Evolutionary conservation across 2,113 vertebrate genomes (phyloP), one percentile per base, ranked within the genome.

Genomic region (Chrysemys picta): DNA sequence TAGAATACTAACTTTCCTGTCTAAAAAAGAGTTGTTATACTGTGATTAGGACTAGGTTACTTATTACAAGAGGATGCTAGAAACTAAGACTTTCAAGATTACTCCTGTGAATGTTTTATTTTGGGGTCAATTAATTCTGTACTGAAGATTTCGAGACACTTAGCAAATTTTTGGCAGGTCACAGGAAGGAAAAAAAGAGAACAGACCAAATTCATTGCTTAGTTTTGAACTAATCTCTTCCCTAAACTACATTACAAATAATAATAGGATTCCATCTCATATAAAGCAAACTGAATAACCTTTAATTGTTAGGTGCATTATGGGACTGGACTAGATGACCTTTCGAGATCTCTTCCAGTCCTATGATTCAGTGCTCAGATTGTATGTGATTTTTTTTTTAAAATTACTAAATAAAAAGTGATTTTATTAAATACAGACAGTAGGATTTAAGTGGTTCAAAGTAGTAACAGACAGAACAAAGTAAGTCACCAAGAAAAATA

Each of bases 221-320:
- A 47, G 45, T n/a, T 53, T 12, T 81, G 14, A 47, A 85, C 54
- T 83, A 86, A 93, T 85, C 72, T 90, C 78, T 81, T 93, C 81
- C 72, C 85, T 53, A 79, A 86, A 84, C 82, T 88, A 21, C 84
- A 50, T 93, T 93, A 85, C 96, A 89, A 84, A n/a, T 82, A 35
- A 10, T 57, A 96, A 95, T 93, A 80, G 80, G 93, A 93, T 97
- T 95, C 84, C 84, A 80, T 56, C 49, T 94, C 86, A 85, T 91
- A 7, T 84, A 91, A 96, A 94, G 16, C 89, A 93, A 93, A 93
- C 87, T 92, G 85, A 54, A 21, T 50, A 75, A 82, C 82, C 62
- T 87, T 92, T 95, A 94, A 94, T 92, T 85, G 72, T 69, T 62
- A 21, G 78, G 13, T 85, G 50, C 65, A 53, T 94, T 90, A 25